Base-by-base conservation (phyloP, 2,888 invertebrate species). In the Elysia crispata region DNA sequence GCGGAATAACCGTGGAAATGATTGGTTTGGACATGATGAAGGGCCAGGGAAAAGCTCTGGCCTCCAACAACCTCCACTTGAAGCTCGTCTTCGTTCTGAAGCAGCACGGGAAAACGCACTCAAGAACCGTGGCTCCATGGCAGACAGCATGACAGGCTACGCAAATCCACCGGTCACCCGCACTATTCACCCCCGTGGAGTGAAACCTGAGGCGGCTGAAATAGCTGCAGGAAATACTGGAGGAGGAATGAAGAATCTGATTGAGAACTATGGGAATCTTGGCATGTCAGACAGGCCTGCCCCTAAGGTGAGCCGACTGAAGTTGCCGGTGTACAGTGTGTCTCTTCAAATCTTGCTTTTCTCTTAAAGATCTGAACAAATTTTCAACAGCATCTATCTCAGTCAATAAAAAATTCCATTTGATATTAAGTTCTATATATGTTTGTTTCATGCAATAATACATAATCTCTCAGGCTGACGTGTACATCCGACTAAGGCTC, bases 261-360 rank as follows among this genome's bases (percentile, higher is more conserved):
- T 90, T 67, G 89, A 86, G 69, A 87, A 88, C 81, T 89, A 90
- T 77, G 89, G 89, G 18, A 86, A 87, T 67, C 73, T 89, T 33
- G 79, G 72, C 25, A 31, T 87, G 0, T 76, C 81, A 1, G 85
- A 85, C 20, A 50, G 76, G 70, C 86, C 86, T 1, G 85, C 75
- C 0, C 86, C 86, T 25, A 90, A 89, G 82, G 81, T 79, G 66
- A 74, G 28, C 6, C 15, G 60, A 54, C 54, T 15, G 20, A 54
- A 54, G 54, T n/a, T n/a, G n/a, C n/a, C n/a, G n/a, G n/a, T n/a
- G n/a, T n/a, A n/a, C n/a, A n/a, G n/a, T n/a, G n/a, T n/a, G n/a
- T n/a, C n/a, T n/a, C n/a, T n/a, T n/a, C n/a, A n/a, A n/a, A 41
- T 41, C 41, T 41, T 41, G 3, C 41, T 41, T 41, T 41, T 11